These are phyloP conservation scores for Echiichthys vipera DNA, from an alignment of 2,797 vertebrate genomes.

Conservation along the genomic window DNA sequence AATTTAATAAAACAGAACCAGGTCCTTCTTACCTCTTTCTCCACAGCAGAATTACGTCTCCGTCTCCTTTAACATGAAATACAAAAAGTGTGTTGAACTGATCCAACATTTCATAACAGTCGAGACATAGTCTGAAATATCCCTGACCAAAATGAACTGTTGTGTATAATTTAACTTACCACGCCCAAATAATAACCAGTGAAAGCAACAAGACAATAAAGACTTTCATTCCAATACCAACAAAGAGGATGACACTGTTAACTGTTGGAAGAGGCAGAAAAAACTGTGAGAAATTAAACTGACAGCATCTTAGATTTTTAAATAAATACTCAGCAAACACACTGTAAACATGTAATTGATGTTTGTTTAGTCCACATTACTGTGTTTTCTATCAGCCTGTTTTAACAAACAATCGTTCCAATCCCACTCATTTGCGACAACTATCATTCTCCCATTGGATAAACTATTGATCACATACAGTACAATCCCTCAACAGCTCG, in stretches of 20 bases:
- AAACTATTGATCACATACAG: background rate
- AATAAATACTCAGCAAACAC: background rate
- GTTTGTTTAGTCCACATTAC: background rate
- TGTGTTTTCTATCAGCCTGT: background rate
- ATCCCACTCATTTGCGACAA: background rate
- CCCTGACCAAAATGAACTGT: background rate
- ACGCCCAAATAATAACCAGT: conserved; percentile 29
- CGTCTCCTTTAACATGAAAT: conserved; percentile 29
- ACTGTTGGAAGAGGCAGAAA: background rate
- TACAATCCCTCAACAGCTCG: background rate
- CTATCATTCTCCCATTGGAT: background rate
- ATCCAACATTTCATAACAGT: background rate
- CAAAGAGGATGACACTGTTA: background rate
- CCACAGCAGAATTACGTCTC: background rate
- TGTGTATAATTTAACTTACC: conserved; percentile 37
- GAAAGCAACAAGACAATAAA: conserved; percentile 36
- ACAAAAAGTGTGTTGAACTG: background rate
- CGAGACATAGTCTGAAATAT: background rate
- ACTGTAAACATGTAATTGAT: background rate
- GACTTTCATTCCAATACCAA: conserved; percentile 28
- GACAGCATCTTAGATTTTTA: background rate
- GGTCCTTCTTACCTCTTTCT: conserved; percentile 22
- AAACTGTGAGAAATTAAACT: background rate
- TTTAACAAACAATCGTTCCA: background rate
- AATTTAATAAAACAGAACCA: background rate